Evolutionary conservation across 2,888 invertebrate genomes (phyloP), one percentile per base, ranked within the genome.

Genomic region (Brachyptera risi): DNA sequence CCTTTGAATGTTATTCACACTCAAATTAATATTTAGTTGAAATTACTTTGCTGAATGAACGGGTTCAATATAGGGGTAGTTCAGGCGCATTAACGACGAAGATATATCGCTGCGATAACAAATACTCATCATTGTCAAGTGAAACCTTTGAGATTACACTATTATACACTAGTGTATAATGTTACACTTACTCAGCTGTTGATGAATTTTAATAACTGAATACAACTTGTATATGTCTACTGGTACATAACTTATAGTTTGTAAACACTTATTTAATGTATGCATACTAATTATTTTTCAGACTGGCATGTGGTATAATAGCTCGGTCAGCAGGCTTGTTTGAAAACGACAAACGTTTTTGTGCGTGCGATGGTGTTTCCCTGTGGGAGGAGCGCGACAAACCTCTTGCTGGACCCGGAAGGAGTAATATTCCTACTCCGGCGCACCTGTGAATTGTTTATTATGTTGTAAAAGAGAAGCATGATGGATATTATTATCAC

Each of bases 291-390:
- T 4, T 59, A 27, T 38, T 19, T 69, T 71, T 57, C 74, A 90
- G 90, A 61, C 73, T 92, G 54, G 87, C 88, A 0, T 94, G 92
- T 73, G 95, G 94, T 0, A 85, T 95, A 9, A 92, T 95, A 67
- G 94, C 94, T 0, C 81, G 94, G 31, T 90, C 94, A 0, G 90
- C 95, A 0, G 92, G 93, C 0, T 77, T 95, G 7, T 88, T 92
- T 71, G 83, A 92, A 73, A 95, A 95, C 73, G 83, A 87, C 1
- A 95, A 95, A 71, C 84, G 86, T 11, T 87, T 95, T 58, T 95
- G 95, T 76, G 88, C 90, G 1, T 95, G 95, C 75, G 93, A 93
- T 78, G 95, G 95, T 0, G 83, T 90, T 0, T 86, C 90, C 0
- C 80, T 95, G 9, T 95, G 95, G 95, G 92, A 95, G 72, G 95